phyloP scores from a whole-genome alignment of 2,888 invertebrate genomes.

The Galeruca laticollis region DNA sequence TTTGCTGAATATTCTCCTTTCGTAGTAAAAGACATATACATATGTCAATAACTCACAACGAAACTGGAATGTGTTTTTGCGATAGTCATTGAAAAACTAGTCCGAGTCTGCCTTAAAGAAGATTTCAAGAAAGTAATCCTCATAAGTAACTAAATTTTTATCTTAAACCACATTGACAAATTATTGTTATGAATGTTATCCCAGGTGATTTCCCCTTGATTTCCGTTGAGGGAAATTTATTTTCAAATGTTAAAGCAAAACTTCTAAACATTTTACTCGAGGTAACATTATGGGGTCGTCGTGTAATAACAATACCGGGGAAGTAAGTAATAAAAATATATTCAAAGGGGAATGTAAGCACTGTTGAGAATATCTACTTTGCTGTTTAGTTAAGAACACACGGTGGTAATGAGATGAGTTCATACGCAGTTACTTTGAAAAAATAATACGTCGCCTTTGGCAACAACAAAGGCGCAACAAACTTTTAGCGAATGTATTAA shows the following conservation, averaged over 20 bases:
- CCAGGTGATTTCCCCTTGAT: slow-evolving; percentile 60
- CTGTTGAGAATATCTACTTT: slow-evolving; percentile 1
- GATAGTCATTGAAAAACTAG: not conserved
- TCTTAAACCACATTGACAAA: slow-evolving; percentile 56
- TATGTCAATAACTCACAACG: too few species aligned
- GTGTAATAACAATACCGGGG: slow-evolving; percentile 19
- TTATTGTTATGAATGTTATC: slow-evolving; percentile 60
- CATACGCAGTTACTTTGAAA: too few species aligned
- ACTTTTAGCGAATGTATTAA: too few species aligned
- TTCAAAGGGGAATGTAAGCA: slow-evolving; percentile 20
- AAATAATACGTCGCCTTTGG: too few species aligned
- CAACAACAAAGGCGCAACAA: too few species aligned
- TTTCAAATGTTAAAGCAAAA: slow-evolving; percentile 41
- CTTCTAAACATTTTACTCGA: slow-evolving; percentile 50
- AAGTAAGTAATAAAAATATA: slow-evolving; percentile 26
- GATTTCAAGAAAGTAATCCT: not conserved
- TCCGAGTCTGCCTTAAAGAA: not conserved
- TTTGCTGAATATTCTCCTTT: too few species aligned
- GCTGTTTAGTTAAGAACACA: slow-evolving; percentile 4
- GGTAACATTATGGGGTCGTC: slow-evolving; percentile 41
- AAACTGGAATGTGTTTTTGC: too few species aligned
- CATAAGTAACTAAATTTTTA: slow-evolving; percentile 50
- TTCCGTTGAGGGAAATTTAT: slow-evolving; percentile 65
- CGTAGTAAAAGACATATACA: too few species aligned
- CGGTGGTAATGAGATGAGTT: not conserved